phyloP scores from a whole-genome alignment of 2,797 vertebrate genomes.

The Gephyroberyx darwinii region DNA sequence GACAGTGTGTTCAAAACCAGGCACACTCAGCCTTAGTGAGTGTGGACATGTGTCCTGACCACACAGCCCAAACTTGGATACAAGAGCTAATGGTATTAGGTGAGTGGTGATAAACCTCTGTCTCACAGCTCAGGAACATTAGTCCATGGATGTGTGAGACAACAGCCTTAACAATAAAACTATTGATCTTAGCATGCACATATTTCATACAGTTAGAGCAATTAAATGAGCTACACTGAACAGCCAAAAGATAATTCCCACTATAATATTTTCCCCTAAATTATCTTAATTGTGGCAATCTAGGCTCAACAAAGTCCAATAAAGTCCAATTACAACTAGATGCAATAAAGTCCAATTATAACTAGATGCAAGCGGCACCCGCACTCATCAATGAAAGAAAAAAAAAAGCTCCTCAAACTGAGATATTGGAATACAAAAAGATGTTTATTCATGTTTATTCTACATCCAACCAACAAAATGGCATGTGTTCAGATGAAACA shows the following conservation, averaged over 20 bases:
- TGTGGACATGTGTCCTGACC: conserved; percentile 77
- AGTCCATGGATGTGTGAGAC: conserved; percentile 4
- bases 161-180: conserved; percentile 18
- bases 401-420: too few species aligned
- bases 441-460: too few species aligned
- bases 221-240: not conserved
- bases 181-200: not conserved
- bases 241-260: not conserved
- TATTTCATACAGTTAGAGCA: not conserved
- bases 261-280: too few species aligned
- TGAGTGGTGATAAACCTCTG: conserved; percentile 51
- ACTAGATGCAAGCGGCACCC: too few species aligned
- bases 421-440: too few species aligned
- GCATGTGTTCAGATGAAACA: too few species aligned
- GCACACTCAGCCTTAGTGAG: conserved; percentile 64
- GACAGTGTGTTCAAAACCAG: conserved; percentile 74
- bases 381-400: too few species aligned
- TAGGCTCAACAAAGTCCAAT: too few species aligned
- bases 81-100: conserved; percentile 14
- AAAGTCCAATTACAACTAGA: too few species aligned
- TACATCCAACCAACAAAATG: too few species aligned
- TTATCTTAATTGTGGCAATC: too few species aligned
- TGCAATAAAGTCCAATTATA: too few species aligned
- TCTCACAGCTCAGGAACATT: conserved; percentile 32
- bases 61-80: conserved; percentile 53